Evolutionary conservation across 1,140 invertebrate genomes (phyloP), one percentile per base, ranked within the genome.

Genomic region (Stegodyphus dumicola): DNA sequence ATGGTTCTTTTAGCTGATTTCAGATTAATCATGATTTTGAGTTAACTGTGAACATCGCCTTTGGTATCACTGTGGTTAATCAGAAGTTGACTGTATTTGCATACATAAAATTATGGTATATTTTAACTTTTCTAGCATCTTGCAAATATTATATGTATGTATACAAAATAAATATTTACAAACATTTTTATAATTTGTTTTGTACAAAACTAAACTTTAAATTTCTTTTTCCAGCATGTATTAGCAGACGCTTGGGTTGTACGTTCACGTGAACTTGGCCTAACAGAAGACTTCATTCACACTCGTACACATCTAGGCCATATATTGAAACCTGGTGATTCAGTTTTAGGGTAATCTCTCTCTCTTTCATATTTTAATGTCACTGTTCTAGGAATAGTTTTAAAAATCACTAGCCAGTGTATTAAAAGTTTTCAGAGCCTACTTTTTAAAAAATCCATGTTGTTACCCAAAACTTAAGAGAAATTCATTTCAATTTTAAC

Each of bases 241-340:
- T 91, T 99, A 73, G 95, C 96, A 18, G 98, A 99, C 91, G 94
- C 96, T 49, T 99, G 97, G 96, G 93, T 99, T 4, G 95, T 98
- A 0, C 95, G 94, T 90, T 93, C 96, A 52, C 95, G 94, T 79
- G 97, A 99, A 89, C 91, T 99, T 53, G 98, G 97, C 11, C 91
- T 95, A 10, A 94, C 94, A 81, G 94, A 96, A n/a, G 94, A 93
- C 88, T 93, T 94, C 13, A 94, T 96, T 87, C 96, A 98, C 89
- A 94, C 95, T 53, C 93, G 95, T 88, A 98, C 97, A 53, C 98
- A 99, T 92, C 91, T 99, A 64, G 99, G 98, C 0, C 96, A 99
- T 91, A 89, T 99, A 74, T 92, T 99, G 13, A 96, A 97, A 90
- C 94, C 95, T 86, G 98, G 98, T 52, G 99, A 99, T 91, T 94